A percentile compares a stretch with the other conserved stretches of the same genome.
phyloP scores from a whole-genome alignment of 2,113 vertebrate species.

The Coracopsis vasa region DNA sequence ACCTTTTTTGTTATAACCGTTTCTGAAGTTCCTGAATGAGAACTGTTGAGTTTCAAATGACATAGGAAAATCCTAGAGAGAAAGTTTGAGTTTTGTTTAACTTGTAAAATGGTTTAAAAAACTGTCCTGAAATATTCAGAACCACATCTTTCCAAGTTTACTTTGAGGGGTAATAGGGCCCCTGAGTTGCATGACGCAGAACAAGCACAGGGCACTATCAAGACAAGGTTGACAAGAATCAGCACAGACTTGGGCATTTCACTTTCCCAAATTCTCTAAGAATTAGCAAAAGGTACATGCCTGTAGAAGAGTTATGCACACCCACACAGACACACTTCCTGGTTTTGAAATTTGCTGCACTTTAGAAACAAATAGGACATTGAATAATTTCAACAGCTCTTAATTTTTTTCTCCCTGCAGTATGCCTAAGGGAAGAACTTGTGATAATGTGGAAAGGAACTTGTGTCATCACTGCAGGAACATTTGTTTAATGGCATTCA shows the following conservation, averaged over 20 bases:
- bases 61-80: background rate
- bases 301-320: background rate
- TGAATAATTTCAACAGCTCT: slow-evolving; percentile 36
- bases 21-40: background rate
- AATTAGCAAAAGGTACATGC: background rate
- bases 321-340: background rate
- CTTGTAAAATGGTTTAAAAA: background rate
- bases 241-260: background rate
- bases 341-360: background rate
- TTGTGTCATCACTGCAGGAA: slow-evolving; percentile 36
- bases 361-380: slow-evolving; percentile 38
- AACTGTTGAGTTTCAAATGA: background rate
- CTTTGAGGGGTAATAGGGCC: background rate
- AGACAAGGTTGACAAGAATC: background rate
- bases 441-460: slow-evolving; percentile 31
- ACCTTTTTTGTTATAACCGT: background rate
- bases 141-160: background rate
- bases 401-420: background rate
- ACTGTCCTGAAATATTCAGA: background rate
- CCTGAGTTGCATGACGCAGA: background rate
- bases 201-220: background rate
- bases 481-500: slow-evolving; percentile 55
- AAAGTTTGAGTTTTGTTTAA: background rate
- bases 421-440: slow-evolving; percentile 37
- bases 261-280: background rate